phyloP scores from a whole-genome alignment of 1,140 invertebrate species.

The Orchestia grillus region DNA sequence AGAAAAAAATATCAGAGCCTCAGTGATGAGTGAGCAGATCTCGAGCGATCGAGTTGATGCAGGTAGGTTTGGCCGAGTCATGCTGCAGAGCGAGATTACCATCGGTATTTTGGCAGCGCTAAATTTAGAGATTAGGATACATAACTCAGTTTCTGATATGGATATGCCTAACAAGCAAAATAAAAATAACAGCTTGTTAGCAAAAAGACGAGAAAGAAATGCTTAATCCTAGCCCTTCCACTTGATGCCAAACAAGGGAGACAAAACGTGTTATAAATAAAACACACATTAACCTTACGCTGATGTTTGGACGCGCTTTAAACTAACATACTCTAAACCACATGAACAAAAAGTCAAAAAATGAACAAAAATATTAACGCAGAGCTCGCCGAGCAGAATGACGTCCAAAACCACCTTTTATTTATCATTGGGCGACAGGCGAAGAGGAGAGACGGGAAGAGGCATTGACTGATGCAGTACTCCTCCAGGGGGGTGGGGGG shows the following conservation, averaged over 20 bases:
- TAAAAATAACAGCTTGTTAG: background rate
- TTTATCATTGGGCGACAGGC: background rate
- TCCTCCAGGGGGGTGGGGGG: background rate
- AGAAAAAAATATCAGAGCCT: background rate
- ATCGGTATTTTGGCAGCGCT: background rate
- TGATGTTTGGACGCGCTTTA: background rate
- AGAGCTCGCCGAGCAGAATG: too few species aligned
- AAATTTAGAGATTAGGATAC: background rate
- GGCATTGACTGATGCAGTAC: background rate
- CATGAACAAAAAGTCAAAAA: background rate
- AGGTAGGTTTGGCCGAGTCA: background rate
- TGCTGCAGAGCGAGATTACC: background rate
- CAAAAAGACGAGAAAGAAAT: background rate
- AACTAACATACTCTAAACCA: background rate
- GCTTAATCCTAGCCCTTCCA: background rate
- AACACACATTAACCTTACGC: background rate
- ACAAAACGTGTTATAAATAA: background rate
- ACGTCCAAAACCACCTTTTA: background rate
- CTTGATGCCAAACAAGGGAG: background rate
- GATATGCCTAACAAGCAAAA: background rate
- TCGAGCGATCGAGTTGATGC: slow-evolving; percentile 1
- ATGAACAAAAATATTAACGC: background rate
- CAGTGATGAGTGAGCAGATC: background rate
- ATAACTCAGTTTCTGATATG: background rate
- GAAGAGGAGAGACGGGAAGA: background rate